Conservation (phyloP, 2,797 vertebrate genomes). For the Pithecia hirsuta region DNA sequence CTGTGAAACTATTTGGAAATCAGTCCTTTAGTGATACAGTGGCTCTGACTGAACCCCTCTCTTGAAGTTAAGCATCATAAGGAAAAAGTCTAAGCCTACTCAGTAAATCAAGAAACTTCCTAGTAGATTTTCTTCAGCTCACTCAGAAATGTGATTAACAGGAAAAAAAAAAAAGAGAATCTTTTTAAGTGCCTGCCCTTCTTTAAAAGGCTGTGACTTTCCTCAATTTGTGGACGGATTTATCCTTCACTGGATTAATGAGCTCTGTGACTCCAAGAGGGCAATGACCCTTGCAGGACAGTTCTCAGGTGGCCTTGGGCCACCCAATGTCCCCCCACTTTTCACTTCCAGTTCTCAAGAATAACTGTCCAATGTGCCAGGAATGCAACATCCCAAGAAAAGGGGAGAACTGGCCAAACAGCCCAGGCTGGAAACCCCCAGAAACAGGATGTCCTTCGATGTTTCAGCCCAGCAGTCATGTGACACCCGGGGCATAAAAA, state of each 20-base stretch:
- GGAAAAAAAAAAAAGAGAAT: not conserved
- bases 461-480: not conserved
- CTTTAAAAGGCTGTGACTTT: not conserved
- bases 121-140: constrained; percentile 46
- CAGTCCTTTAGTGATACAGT: constrained; percentile 42
- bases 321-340: not conserved
- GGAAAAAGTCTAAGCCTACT: constrained; percentile 52
- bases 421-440: not conserved
- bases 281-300: not conserved
- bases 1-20: constrained; percentile 59
- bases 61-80: constrained; percentile 61
- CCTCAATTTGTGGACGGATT: not conserved
- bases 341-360: not conserved
- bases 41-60: constrained; percentile 58
- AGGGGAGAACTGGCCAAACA: constrained; percentile 43
- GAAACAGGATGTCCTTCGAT: not conserved
- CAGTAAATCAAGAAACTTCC: constrained; percentile 67
- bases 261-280: not conserved
- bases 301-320: not conserved
- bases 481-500: not conserved
- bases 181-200: not conserved
- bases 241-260: constrained; percentile 18
- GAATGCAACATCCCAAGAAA: constrained; percentile 8
- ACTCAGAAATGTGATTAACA: constrained; percentile 64
- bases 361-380: not conserved